These are phyloP conservation scores for Miniopterus natalensis DNA, from an alignment of 2,113 vertebrate genomes.

Conservation along the genomic window DNA sequence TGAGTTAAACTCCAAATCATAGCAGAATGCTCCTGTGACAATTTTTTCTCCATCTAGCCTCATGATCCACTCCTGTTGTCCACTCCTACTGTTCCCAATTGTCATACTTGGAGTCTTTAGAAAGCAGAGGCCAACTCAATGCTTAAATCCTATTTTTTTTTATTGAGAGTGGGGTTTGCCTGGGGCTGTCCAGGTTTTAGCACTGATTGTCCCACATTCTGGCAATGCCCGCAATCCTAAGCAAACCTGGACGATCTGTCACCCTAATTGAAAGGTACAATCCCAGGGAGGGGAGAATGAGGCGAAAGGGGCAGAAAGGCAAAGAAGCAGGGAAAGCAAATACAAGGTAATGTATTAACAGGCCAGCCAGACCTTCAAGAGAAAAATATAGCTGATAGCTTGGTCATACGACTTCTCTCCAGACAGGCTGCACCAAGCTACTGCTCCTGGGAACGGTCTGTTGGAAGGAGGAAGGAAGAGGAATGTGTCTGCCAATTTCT, in stretches of 20 bases:
- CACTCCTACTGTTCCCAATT: background rate
- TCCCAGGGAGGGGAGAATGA: background rate
- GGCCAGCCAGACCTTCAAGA: background rate
- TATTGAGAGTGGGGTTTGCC: background rate
- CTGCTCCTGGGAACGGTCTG: background rate
- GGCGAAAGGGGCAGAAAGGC: background rate
- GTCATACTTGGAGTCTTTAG: background rate
- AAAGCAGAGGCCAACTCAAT: background rate
- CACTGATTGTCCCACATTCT: background rate
- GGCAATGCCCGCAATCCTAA: background rate
- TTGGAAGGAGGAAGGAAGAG: background rate
- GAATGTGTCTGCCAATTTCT: background rate
- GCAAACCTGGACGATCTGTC: background rate
- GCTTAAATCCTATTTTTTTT: background rate
- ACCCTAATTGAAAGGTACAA: background rate
- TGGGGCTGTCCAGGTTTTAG: background rate
- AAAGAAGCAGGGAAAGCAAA: background rate
- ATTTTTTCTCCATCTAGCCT: background rate
- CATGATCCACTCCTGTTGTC: background rate
- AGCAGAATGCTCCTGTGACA: background rate
- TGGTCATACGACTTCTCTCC: background rate
- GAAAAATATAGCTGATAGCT: background rate
- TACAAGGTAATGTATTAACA: background rate
- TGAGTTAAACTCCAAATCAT: background rate
- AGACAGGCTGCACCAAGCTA: background rate